Evolutionary conservation across 2,888 invertebrate species (phyloP).

Genomic region (Heliconius ethilla): DNA sequence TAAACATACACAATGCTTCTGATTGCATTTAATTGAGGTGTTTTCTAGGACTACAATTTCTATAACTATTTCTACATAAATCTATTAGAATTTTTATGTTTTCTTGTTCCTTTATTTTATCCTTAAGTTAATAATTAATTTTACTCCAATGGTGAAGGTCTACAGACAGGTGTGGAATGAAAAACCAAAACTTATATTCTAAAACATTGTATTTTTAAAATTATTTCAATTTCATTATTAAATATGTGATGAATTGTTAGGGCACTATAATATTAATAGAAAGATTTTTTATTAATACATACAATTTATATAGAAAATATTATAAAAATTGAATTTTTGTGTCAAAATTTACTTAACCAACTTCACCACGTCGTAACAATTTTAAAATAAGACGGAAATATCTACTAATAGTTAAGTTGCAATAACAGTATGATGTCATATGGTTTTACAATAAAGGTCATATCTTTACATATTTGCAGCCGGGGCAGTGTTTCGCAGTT

Average conservation of each 20-base stretch:
- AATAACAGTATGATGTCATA: constrained; percentile 31
- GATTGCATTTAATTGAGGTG: too few relatives aligned
- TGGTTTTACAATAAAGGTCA: constrained; percentile 68
- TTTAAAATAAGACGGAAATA: constrained; percentile 22
- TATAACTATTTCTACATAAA: too few relatives aligned
- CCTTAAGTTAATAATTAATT: not conserved
- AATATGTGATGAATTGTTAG: not conserved
- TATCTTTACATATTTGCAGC: constrained; percentile 70
- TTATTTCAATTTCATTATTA: too few relatives aligned
- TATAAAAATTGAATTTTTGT: not conserved
- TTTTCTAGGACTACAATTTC: too few relatives aligned
- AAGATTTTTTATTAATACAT: not conserved
- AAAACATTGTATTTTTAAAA: too few relatives aligned
- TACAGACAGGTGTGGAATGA: too few relatives aligned
- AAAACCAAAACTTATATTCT: too few relatives aligned
- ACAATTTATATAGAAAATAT: not conserved
- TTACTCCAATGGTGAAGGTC: not conserved
- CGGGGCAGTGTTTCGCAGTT: constrained; percentile 74
- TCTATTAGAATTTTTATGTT: not conserved
- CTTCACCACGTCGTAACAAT: not conserved
- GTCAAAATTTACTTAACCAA: not conserved
- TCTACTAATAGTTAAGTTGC: constrained; percentile 16
- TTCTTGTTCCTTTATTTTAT: not conserved
- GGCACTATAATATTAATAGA: not conserved
- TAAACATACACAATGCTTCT: too few relatives aligned